Evolutionary conservation across 1,140 invertebrate genomes (phyloP).

Genomic region (Bombus balteatus): DNA sequence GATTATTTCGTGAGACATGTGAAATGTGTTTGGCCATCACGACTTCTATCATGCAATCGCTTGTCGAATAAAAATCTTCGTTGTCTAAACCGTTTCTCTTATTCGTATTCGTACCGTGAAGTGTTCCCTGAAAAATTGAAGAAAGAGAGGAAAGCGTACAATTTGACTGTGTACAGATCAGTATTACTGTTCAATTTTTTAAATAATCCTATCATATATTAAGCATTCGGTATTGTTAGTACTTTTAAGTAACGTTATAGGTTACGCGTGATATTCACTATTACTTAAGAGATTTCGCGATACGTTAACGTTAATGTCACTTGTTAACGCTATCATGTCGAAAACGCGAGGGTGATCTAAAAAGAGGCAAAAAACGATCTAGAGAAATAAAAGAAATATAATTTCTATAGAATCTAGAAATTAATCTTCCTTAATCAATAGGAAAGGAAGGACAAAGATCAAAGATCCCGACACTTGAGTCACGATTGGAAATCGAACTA

Average conservation of each 20-base stretch:
- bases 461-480: background rate
- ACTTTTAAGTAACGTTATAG: background rate
- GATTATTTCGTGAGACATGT: slow-evolving; percentile 43
- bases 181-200: background rate
- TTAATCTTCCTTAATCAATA: background rate
- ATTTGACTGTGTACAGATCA: background rate
- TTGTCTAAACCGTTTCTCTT: background rate
- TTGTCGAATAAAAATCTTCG: background rate
- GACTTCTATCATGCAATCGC: slow-evolving; percentile 54
- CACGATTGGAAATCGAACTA: too few species aligned
- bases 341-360: background rate
- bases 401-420: background rate
- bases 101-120: background rate
- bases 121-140: background rate
- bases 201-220: background rate
- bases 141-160: slow-evolving; percentile 1
- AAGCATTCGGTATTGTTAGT: background rate
- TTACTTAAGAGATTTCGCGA: background rate
- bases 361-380: background rate
- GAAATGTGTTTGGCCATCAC: slow-evolving; percentile 50
- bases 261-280: background rate
- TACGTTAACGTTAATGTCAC: background rate
- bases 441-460: background rate
- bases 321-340: background rate
- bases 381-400: background rate